Base-by-base conservation (phyloP, 2,888 invertebrate genomes). In the Myathropa florea region DNA sequence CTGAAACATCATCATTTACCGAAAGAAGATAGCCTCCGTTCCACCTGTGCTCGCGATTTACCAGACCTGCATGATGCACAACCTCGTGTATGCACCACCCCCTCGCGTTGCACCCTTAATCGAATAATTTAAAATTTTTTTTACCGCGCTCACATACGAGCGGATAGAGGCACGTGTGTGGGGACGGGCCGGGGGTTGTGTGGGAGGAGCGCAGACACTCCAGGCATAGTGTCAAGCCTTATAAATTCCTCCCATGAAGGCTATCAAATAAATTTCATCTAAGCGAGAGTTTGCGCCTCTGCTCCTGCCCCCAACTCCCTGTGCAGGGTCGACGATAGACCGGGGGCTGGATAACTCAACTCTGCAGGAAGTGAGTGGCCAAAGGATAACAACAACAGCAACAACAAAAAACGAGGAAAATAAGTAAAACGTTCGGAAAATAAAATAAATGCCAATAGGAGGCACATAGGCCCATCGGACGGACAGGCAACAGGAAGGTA, bases 371-470 rank as follows among this genome's bases (percentile, higher is more conserved):
- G 59, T 21, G 60, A 64, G 63, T 33, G 33, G 23, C 24, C 24
- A 9, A 39, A 4, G 12, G 18, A 61, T 7, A 24, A 18, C 12
- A 36, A 12, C 12, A 70, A 7, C 46, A 65, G 9, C 12, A 0
- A 3, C 10, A 63, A 21, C 18, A 64, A 60, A 70, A 55, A 61
- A 33, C 12, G n/a, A 57, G n/a, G 46, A 78, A 86, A 86, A 61
- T 46, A 46, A 46, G 46, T 46, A 82, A 86, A 85, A 73, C 46
- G 73, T 73, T 30, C 78, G 21, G 55, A 75, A 78, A 86, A 86
- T 86, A 82, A 86, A 86, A 86, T 86, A 86, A 86, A 86, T 86
- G 82, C 82, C 86, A 83, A 86, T 78, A 86, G 75, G 82, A 83
- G 82, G 65, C 53, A 86, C 46, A 53, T 68, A 46, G 61, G 72